Base-by-base conservation (phyloP, 2,888 invertebrate genomes). In the Acanthosepion lycidas region DNA sequence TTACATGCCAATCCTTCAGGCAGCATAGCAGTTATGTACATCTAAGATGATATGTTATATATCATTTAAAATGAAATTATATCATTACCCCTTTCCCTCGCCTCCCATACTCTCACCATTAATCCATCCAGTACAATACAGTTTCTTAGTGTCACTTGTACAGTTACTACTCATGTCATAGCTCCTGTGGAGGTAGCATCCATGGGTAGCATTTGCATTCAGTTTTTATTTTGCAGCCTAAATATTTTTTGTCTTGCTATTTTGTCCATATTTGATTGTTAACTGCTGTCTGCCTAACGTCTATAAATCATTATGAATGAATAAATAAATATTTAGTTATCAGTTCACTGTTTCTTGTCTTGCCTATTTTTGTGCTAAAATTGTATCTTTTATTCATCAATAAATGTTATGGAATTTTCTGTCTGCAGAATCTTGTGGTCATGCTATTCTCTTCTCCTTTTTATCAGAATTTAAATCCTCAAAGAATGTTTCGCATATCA, bases 91-190 rank as follows among this genome's bases (percentile, higher is more conserved):
- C n/a, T 1, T 33, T 5, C 78, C 78, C 28, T 8, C 6, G 2
- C 8, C 28, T 28, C 33, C 15, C 78, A n/a, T 33, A 78, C 33
- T 78, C n/a, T 78, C 59, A 78, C 78, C 78, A 78, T 78, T 78
- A 78, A 78, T 78, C 78, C 78, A 78, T 78, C 78, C 78, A 78
- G 78, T 78, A 78, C 78, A 28, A 78, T 78, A 78, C 78, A 78
- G 78, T 78, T 78, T 78, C 78, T 78, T 78, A 78, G n/a, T 78
- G 15, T 78, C 78, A 78, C 78, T 78, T 78, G 78, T 78, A 78
- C 78, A 78, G n/a, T 78, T 78, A n/a, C 78, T 78, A n/a, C 78
- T 78, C n/a, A 78, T 78, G n/a, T 78, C 78, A 78, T n/a, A n/a
- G 78, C 78, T 78, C n/a, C n/a, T 78, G 15, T n/a, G 12, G 15